A percentile compares a stretch with the other conserved stretches of the same genome.
These are phyloP conservation scores for Brachypalpus laphriformis DNA, from an alignment of 2,888 invertebrate species.

Conservation along the genomic window DNA sequence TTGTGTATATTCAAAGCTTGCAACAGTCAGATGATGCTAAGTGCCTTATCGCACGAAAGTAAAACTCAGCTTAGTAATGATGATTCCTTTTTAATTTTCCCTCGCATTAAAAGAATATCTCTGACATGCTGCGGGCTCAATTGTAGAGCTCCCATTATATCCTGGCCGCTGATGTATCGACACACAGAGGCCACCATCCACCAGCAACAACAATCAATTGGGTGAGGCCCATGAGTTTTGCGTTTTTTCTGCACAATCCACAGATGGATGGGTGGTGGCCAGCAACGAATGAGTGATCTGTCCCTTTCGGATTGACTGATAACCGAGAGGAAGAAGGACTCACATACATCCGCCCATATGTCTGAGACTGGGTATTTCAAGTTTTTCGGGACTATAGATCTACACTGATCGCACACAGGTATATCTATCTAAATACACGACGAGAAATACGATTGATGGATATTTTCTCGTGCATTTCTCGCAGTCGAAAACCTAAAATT, in stretches of 20 bases:
- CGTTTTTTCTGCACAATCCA: slow-evolving; percentile 58
- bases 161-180: slow-evolving; percentile 54
- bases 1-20: neutral
- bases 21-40: slow-evolving; percentile 10
- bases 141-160: slow-evolving; percentile 64
- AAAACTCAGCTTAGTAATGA: slow-evolving; percentile 59
- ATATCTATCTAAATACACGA: slow-evolving; percentile 43
- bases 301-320: slow-evolving; percentile 72
- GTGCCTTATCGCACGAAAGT: slow-evolving; percentile 60
- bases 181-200: slow-evolving; percentile 44
- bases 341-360: slow-evolving; percentile 38
- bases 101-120: slow-evolving; percentile 67
- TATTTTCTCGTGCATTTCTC: slow-evolving; percentile 70
- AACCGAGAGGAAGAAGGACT: slow-evolving; percentile 64
- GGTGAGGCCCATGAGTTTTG: slow-evolving; percentile 19
- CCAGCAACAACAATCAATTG: slow-evolving; percentile 20
- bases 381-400: slow-evolving; percentile 68
- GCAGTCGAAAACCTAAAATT: slow-evolving; percentile 81
- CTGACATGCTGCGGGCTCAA: slow-evolving; percentile 52
- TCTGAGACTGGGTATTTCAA: slow-evolving; percentile 34
- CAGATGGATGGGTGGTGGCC: slow-evolving; percentile 68
- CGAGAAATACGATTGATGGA: slow-evolving; percentile 81
- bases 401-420: slow-evolving; percentile 38
- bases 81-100: slow-evolving; percentile 73
- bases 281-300: slow-evolving; percentile 67